These are phyloP conservation scores for Orycteropus afer DNA, from an alignment of 2,113 vertebrate species.

Conservation along the genomic window DNA sequence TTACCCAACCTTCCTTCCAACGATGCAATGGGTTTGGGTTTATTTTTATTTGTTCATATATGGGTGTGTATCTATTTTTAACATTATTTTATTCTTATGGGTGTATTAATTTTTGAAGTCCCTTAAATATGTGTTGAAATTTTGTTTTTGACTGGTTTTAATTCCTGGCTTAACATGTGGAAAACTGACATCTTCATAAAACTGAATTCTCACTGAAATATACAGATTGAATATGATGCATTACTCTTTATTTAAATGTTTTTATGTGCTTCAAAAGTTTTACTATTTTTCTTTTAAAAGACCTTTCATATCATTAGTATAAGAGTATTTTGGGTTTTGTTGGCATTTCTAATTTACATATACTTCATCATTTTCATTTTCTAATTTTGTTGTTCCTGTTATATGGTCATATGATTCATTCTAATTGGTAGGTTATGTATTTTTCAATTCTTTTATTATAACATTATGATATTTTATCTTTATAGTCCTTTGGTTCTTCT, in stretches of 20 bases:
- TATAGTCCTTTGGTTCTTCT: background rate
- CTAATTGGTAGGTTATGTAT: background rate
- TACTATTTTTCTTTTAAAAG: background rate
- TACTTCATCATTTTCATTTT: background rate
- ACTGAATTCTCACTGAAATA: background rate
- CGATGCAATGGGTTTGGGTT: background rate
- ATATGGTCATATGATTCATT: background rate
- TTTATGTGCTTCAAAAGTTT: background rate
- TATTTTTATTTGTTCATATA: background rate
- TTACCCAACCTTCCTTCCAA: too few species aligned
- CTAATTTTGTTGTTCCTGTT: background rate
- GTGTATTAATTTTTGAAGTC: background rate
- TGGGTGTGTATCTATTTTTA: background rate
- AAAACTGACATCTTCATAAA: background rate
- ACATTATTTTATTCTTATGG: background rate
- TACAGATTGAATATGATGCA: background rate
- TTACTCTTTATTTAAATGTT: background rate
- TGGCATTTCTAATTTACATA: background rate
- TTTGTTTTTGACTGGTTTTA: background rate
- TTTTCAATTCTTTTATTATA: constrained; percentile 8
- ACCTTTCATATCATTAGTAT: background rate
- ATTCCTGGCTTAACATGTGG: background rate
- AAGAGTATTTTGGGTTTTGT: background rate
- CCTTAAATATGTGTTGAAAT: background rate
- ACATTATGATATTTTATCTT: background rate